Conservation (phyloP, 2,797 vertebrate species). For the Sebastes diploproa region DNA sequence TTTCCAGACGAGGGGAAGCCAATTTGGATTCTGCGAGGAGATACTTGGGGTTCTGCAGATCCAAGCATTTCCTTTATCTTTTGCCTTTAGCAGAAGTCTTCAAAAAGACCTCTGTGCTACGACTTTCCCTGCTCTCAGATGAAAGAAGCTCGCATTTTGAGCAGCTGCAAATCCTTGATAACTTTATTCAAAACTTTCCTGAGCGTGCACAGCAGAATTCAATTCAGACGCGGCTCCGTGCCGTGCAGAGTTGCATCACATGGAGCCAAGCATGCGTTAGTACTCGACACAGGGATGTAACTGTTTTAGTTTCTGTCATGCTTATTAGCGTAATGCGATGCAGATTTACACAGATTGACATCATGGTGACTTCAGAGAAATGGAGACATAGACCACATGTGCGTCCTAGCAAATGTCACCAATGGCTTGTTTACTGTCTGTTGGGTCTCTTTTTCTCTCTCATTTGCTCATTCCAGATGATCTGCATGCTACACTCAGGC, state of each 20-base stretch:
- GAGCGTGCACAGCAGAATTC: conserved; percentile 13
- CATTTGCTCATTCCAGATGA: background rate
- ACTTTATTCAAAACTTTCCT: conserved; percentile 40
- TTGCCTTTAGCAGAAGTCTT: conserved; percentile 69
- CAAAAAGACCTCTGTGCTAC: conserved; percentile 46
- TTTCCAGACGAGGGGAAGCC: conserved; percentile 35
- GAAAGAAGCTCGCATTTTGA: conserved; percentile 49
- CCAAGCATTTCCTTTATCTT: conserved; percentile 77
- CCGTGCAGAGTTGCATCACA: conserved; percentile 26
- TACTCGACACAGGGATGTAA: background rate
- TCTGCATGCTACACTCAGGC: conserved; percentile 20
- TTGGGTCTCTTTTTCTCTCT: background rate
- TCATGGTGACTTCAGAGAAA: conserved; percentile 16
- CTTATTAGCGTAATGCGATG: background rate
- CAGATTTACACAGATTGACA: conserved; percentile 29
- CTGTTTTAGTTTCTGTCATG: background rate
- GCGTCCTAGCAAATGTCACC: conserved; percentile 24
- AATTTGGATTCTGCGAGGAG: conserved; percentile 73
- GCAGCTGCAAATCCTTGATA: conserved; percentile 51
- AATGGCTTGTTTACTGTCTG: conserved; percentile 45
- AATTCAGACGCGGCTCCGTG: background rate
- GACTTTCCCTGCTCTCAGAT: conserved; percentile 52
- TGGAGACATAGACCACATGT: conserved; percentile 28
- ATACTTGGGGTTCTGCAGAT: conserved; percentile 71
- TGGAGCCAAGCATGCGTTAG: background rate